phyloP scores from a whole-genome alignment of 2,797 vertebrate species.

The Acanthornis magna region DNA sequence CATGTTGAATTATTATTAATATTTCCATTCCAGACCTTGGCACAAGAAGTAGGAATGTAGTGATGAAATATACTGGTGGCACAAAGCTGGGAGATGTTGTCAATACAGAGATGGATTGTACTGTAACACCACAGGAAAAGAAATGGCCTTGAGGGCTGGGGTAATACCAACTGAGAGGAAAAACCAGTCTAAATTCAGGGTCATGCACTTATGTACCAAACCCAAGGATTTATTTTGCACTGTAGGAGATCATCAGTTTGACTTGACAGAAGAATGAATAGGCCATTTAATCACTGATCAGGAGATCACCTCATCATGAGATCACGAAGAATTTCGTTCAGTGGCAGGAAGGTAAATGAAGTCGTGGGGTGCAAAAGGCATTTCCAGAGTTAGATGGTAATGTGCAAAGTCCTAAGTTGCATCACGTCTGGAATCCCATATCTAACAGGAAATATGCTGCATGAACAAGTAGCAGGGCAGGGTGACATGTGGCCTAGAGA shows the following conservation, averaged over 20 bases:
- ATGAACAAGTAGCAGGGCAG: neutral
- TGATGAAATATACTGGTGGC: neutral
- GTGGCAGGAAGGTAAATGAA: neutral
- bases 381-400: neutral
- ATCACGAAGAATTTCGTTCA: neutral
- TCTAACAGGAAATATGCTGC: neutral
- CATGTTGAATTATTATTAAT: slow-evolving; percentile 22
- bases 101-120: neutral
- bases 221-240: neutral
- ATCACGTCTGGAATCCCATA: neutral
- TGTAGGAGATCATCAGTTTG: neutral
- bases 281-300: neutral
- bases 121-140: neutral
- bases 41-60: neutral
- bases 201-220: neutral
- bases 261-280: neutral
- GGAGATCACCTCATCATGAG: neutral
- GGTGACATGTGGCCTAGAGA: neutral
- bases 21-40: slow-evolving; percentile 19
- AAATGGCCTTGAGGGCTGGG: neutral
- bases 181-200: neutral
- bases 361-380: neutral
- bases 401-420: neutral
- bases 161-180: neutral
- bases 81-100: neutral